Evolutionary conservation across 2,888 invertebrate genomes (phyloP), one percentile per base, ranked within the genome.

Genomic region (Macrostomum cliftonense): DNA sequence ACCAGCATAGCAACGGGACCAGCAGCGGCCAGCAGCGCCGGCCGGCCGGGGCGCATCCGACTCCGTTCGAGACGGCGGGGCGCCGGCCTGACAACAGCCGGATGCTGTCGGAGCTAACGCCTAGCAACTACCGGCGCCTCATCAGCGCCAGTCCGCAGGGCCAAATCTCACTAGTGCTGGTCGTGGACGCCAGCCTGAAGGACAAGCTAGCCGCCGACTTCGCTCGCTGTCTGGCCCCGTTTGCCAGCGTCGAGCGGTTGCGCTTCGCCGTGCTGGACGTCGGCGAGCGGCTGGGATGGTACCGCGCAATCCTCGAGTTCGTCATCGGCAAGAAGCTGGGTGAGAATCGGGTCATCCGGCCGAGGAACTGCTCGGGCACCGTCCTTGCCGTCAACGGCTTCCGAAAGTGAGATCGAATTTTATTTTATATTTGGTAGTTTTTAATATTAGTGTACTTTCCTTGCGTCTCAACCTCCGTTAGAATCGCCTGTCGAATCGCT

Each of bases 381-480:
- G 93, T 97, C 52, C 75, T 97, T 43, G 83, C 91, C 1, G 74
- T 97, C 55, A 95, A 95, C 73, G 93, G 95, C 20, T 86, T 88
- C 73, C 77, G 93, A 55, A 87, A 88, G 73, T 28, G 28, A 28
- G 28, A 28, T 28, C 5, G 28, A 9, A 28, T 7, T 9, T 7
- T 28, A 9, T 28, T 28, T n/a, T n/a, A n/a, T n/a, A n/a, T n/a
- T n/a, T n/a, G n/a, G n/a, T n/a, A n/a, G n/a, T n/a, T n/a, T n/a
- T n/a, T n/a, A n/a, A n/a, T n/a, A n/a, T n/a, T n/a, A n/a, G n/a
- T n/a, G n/a, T n/a, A n/a, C n/a, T n/a, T n/a, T n/a, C n/a, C n/a
- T n/a, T n/a, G n/a, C n/a, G n/a, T n/a, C n/a, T n/a, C n/a, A n/a
- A n/a, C n/a, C n/a, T n/a, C n/a, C n/a, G n/a, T n/a, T n/a, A n/a